These are phyloP conservation scores for Nectonema munidae DNA, from an alignment of 2,888 invertebrate species.

Conservation along the genomic window DNA sequence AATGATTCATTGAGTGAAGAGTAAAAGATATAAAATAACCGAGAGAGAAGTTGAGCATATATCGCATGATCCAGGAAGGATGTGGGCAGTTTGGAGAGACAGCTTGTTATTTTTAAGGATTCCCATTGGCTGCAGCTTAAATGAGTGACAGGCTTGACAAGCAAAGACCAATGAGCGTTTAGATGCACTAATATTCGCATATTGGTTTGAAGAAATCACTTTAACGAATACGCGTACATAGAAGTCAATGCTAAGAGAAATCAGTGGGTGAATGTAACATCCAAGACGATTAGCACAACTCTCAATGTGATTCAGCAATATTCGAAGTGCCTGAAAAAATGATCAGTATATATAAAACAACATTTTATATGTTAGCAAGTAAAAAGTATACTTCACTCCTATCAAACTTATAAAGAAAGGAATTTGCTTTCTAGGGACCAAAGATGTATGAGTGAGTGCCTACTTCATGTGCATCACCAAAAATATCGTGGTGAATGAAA, in stretches of 20 bases:
- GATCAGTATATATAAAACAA: too few species aligned
- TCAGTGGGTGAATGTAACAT: slow-evolving; percentile 52
- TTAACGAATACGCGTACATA: slow-evolving; percentile 70
- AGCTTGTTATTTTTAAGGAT: slow-evolving; percentile 9
- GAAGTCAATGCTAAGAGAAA: slow-evolving; percentile 74
- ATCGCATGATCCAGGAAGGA: not conserved
- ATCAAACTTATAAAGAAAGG: too few species aligned
- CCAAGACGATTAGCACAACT: slow-evolving; percentile 66
- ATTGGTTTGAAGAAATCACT: slow-evolving; percentile 40
- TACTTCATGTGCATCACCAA: too few species aligned
- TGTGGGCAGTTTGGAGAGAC: too few species aligned
- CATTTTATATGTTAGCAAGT: too few species aligned
- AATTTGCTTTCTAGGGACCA: too few species aligned
- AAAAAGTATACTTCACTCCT: too few species aligned
- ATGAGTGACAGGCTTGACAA: slow-evolving; percentile 56
- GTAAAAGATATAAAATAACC: too few species aligned
- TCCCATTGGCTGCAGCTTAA: slow-evolving; percentile 42
- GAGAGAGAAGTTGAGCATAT: slow-evolving; percentile 9
- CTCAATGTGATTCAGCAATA: slow-evolving; percentile 56
- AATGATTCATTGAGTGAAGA: too few species aligned
- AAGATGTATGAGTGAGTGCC: too few species aligned
- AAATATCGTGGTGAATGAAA: too few species aligned
- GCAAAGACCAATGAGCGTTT: slow-evolving; percentile 56
- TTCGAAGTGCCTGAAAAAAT: slow-evolving; percentile 42
- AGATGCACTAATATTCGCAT: slow-evolving; percentile 50